Evolutionary conservation across 2,888 invertebrate species (phyloP).

Genomic region (Hirtodrosophila histrioides): DNA sequence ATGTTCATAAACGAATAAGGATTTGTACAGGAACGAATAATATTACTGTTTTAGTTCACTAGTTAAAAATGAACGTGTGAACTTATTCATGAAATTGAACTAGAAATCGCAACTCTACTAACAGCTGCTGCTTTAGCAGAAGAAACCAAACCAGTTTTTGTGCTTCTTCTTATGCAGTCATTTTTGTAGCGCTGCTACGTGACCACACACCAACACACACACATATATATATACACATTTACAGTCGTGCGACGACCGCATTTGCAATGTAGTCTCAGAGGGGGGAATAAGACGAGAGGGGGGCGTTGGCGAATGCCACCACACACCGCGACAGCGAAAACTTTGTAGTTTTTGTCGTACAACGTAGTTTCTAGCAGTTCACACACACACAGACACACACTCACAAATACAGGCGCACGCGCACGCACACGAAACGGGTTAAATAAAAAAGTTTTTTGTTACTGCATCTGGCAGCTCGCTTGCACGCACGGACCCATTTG

Average conservation of each 20-base stretch:
- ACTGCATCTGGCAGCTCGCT: conserved; percentile 54
- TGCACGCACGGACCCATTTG: conserved; percentile 24
- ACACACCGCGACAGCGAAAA: conserved; percentile 60
- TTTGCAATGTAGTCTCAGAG: conserved; percentile 48
- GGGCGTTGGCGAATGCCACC: conserved; percentile 62
- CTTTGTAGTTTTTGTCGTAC: conserved; percentile 69
- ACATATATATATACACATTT: conserved; percentile 15
- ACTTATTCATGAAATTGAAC: no score
- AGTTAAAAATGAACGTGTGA: no score
- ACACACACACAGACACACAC: conserved; percentile 26
- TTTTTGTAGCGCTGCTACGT: conserved; percentile 70
- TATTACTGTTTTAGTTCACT: no score
- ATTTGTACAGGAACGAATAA: no score
- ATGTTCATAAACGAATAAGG: no score
- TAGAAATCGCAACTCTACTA: no score
- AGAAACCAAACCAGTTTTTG: conserved; percentile 56
- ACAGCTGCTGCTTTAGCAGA: conserved; percentile 19
- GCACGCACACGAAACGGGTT: conserved; percentile 76
- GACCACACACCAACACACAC: conserved; percentile 58
- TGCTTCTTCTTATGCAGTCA: conserved; percentile 56
- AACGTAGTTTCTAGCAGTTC: conserved; percentile 61
- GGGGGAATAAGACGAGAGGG: conserved; percentile 11
- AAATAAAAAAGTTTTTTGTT: conserved; percentile 52
- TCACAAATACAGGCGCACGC: conserved; percentile 53
- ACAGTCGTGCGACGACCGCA: conserved; percentile 65